Percentiles rank a stretch among this genome's conserved stretches.
These are phyloP conservation scores for Brenthis hecate DNA, from an alignment of 2,888 invertebrate genomes.

Conservation along the genomic window DNA sequence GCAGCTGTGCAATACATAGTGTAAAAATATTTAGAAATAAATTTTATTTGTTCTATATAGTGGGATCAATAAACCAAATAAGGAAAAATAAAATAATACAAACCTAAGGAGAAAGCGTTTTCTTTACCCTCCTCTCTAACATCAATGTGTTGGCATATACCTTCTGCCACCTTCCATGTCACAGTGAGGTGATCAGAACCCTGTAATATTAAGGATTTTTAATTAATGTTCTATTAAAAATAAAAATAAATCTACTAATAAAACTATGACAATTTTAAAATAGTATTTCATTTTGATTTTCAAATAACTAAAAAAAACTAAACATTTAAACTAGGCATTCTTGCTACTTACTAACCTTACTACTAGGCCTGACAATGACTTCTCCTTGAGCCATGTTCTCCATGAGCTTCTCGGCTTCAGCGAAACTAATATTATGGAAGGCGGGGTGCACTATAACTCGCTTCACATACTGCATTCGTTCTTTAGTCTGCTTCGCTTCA, in stretches of 20 bases:
- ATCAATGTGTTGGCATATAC: slow-evolving; percentile 97
- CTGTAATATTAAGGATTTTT: slow-evolving; percentile 52
- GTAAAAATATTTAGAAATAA: too few relatives aligned
- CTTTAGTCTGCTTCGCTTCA: slow-evolving; percentile 91
- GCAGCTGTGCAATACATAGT: too few relatives aligned
- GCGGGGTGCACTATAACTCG: slow-evolving; percentile 98
- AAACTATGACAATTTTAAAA: neutral
- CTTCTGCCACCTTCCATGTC: slow-evolving; percentile 98
- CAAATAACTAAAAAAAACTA: neutral
- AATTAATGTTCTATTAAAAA: slow-evolving; percentile 2
- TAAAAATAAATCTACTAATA: slow-evolving; percentile 24
- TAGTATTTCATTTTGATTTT: neutral
- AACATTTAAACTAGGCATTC: neutral
- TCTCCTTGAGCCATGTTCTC: slow-evolving; percentile 97
- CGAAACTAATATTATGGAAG: slow-evolving; percentile 97
- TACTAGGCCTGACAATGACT: slow-evolving; percentile 97
- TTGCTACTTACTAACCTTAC: slow-evolving; percentile 84
- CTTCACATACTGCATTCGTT: slow-evolving; percentile 93
- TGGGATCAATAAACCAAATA: neutral
- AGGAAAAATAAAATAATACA: slow-evolving; percentile 47
- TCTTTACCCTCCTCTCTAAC: slow-evolving; percentile 97
- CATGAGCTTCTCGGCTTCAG: slow-evolving; percentile 95
- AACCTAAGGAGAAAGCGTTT: slow-evolving; percentile 96
- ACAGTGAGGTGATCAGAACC: slow-evolving; percentile 97
- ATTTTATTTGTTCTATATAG: neutral